Conservation (phyloP, 2,797 vertebrate species). For the Rhyacichthys aspro region DNA sequence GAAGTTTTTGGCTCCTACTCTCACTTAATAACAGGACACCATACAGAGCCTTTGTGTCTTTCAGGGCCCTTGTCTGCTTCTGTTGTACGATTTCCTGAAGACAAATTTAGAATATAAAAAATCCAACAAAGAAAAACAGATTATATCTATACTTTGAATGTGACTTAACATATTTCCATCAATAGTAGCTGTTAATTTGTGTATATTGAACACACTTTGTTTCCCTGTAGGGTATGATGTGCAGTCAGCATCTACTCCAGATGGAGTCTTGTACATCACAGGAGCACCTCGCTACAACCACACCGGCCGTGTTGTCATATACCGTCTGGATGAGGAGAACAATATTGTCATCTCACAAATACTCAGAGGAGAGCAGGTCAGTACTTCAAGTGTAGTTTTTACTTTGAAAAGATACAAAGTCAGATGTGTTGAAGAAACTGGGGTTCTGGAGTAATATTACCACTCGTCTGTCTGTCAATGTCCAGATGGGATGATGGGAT, state of each 20-base stretch:
- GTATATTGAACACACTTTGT: not conserved
- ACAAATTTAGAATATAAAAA: not conserved
- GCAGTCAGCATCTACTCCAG: conserved; percentile 84
- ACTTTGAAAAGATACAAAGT: too few species aligned
- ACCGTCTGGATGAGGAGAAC: conserved; percentile 77
- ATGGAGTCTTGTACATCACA: conserved; percentile 86
- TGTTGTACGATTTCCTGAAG: conserved; percentile 44
- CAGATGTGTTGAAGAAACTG: too few species aligned
- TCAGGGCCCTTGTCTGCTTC: conserved; percentile 34
- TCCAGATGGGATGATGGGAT: too few species aligned
- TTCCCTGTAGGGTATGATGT: conserved; percentile 88
- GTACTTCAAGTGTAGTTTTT: not conserved
- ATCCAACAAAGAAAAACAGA: too few species aligned
- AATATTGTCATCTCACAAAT: conserved; percentile 82
- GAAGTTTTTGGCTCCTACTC: conserved; percentile 48
- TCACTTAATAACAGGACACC: conserved; percentile 16
- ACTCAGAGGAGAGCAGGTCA: conserved; percentile 92
- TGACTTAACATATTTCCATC: too few species aligned
- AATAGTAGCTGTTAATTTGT: not conserved
- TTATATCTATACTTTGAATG: too few species aligned
- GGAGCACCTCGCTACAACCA: conserved; percentile 97
- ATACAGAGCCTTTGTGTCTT: conserved; percentile 3
- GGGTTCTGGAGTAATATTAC: too few species aligned
- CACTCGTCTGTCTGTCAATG: too few species aligned
- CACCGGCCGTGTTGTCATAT: conserved; percentile 91